These are phyloP conservation scores for Ophiodon elongatus DNA, from an alignment of 2,113 vertebrate genomes.

Conservation along the genomic window DNA sequence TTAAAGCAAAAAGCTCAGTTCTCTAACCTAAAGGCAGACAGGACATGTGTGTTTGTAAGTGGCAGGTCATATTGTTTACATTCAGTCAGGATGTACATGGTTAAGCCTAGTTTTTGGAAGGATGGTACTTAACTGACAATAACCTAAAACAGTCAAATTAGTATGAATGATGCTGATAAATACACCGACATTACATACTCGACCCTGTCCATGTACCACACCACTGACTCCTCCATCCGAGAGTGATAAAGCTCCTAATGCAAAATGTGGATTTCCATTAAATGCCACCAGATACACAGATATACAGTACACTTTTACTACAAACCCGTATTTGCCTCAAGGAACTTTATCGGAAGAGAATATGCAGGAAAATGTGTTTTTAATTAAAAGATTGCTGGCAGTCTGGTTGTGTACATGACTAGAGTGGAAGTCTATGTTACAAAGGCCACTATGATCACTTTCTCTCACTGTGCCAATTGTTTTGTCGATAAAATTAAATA, in stretches of 20 bases:
- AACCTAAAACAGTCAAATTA: background rate
- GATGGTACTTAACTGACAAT: background rate
- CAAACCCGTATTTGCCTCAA: background rate
- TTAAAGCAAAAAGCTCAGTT: background rate
- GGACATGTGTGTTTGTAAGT: background rate
- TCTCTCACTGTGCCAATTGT: background rate
- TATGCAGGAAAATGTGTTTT: background rate
- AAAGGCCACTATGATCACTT: slow-evolving; percentile 26
- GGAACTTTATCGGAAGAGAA: background rate
- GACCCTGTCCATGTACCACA: slow-evolving; percentile 5
- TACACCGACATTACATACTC: background rate
- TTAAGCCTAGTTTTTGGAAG: background rate
- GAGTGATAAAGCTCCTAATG: background rate
- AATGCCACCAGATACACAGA: background rate
- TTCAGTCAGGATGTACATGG: background rate
- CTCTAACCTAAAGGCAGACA: background rate
- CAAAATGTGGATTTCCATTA: slow-evolving; percentile 5
- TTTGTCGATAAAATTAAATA: background rate
- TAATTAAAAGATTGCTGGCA: background rate
- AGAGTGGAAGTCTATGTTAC: background rate
- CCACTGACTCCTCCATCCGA: slow-evolving; percentile 13
- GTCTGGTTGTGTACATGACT: background rate
- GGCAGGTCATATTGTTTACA: background rate
- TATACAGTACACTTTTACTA: background rate
- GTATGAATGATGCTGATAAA: slow-evolving; percentile 1